A percentile compares a stretch with the other conserved stretches of the same genome.
Evolutionary conservation across 2,113 vertebrate species (phyloP).

Genomic region (Odontesthes bonariensis): DNA sequence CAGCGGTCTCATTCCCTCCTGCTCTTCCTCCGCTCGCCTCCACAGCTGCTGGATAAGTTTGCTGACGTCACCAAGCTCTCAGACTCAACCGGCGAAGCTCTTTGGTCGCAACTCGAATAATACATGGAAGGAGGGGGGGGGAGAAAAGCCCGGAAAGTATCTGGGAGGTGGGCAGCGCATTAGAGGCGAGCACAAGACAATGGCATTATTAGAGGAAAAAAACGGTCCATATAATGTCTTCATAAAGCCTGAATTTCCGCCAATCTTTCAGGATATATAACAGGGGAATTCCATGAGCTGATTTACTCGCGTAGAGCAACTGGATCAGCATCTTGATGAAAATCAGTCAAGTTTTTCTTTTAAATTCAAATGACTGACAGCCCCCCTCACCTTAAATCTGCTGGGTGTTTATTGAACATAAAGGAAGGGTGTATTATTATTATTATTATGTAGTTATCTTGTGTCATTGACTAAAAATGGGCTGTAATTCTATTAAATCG

Average conservation of each 20-base stretch:
- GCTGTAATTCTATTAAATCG: too few relatives aligned
- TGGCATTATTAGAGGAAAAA: not conserved
- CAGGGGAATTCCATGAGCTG: not conserved
- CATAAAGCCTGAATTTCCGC: not conserved
- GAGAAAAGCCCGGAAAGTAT: slow-evolving; percentile 31
- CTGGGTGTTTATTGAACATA: too few relatives aligned
- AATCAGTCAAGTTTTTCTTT: not conserved
- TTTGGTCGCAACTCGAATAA: slow-evolving; percentile 63
- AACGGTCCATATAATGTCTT: not conserved
- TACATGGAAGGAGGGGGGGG: slow-evolving; percentile 51
- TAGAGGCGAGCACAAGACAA: slow-evolving; percentile 14
- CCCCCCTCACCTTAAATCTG: too few relatives aligned
- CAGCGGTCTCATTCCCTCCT: slow-evolving; percentile 54
- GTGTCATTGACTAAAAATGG: too few relatives aligned
- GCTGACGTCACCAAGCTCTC: slow-evolving; percentile 77
- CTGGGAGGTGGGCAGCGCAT: slow-evolving; percentile 13
- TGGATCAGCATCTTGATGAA: not conserved
- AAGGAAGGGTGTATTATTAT: too few relatives aligned
- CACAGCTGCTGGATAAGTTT: slow-evolving; percentile 63
- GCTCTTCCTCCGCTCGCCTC: slow-evolving; percentile 36
- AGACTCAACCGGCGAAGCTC: slow-evolving; percentile 34
- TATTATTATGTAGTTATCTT: too few relatives aligned
- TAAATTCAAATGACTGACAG: too few relatives aligned
- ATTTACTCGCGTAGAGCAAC: not conserved
- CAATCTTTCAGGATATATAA: not conserved